These are phyloP conservation scores for Nothocercus julius DNA, from an alignment of 2,113 vertebrate species.

Conservation along the genomic window DNA sequence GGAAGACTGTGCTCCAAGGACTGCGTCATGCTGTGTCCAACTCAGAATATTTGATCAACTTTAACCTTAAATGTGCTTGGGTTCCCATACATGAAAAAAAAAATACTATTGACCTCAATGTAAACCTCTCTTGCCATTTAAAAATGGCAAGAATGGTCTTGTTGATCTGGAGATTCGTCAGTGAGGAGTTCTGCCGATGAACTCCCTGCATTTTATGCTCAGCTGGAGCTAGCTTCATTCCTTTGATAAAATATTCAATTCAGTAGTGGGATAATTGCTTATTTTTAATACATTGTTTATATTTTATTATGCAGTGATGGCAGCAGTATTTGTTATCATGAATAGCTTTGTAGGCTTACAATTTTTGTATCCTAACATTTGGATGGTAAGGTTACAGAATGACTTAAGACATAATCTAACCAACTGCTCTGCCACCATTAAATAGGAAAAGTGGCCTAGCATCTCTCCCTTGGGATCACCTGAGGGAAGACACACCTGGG, in stretches of 20 bases:
- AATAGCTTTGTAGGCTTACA: constrained; percentile 51
- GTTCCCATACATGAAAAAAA: not conserved
- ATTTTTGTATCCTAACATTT: constrained; percentile 54
- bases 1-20: not conserved
- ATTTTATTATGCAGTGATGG: constrained; percentile 66
- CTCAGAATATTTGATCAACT: not conserved
- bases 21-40: not conserved
- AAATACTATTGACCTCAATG: not conserved
- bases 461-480: constrained; percentile 72
- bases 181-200: not conserved
- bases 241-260: constrained; percentile 50
- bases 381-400: constrained; percentile 45
- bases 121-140: not conserved
- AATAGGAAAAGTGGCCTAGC: constrained; percentile 70
- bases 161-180: constrained; percentile 5
- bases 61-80: not conserved
- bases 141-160: not conserved
- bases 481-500: constrained; percentile 73
- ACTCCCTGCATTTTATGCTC: not conserved
- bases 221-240: not conserved
- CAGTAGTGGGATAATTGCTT: constrained; percentile 10
- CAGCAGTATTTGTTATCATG: constrained; percentile 56
- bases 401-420: constrained; percentile 49
- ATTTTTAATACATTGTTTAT: constrained; percentile 59
- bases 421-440: constrained; percentile 68